Conservation (phyloP, 2,888 invertebrate species). For the Drosophila prostipennis region DNA sequence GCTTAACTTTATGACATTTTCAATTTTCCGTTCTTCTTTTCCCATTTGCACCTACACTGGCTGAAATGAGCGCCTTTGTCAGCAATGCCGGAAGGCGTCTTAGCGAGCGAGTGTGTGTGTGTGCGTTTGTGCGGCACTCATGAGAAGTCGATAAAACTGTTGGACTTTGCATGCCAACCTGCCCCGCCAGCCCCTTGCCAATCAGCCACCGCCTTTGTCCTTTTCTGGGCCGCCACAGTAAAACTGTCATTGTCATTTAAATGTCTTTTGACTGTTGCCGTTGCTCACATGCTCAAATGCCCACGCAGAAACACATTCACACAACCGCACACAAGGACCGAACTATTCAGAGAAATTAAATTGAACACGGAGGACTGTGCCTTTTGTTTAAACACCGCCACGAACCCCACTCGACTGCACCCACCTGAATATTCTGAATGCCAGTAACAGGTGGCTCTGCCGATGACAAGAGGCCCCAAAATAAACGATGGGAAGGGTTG, state of each 20-base stretch:
- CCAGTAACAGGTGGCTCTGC: slow-evolving; percentile 34
- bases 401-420: not conserved
- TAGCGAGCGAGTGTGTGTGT: slow-evolving; percentile 20
- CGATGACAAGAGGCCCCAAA: not conserved
- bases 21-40: slow-evolving; percentile 52
- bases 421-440: slow-evolving; percentile 6
- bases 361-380: slow-evolving; percentile 28
- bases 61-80: slow-evolving; percentile 33
- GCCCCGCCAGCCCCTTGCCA: slow-evolving; percentile 4
- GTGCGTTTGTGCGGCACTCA: slow-evolving; percentile 29
- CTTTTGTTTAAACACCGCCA: slow-evolving; percentile 26
- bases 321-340: not conserved
- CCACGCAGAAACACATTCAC: slow-evolving; percentile 8
- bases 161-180: slow-evolving; percentile 59
- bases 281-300: slow-evolving; percentile 31
- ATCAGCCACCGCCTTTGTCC: slow-evolving; percentile 31
- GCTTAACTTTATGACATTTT: slow-evolving; percentile 60
- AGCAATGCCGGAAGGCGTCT: slow-evolving; percentile 37
- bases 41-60: slow-evolving; percentile 21
- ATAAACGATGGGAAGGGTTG: too few species aligned
- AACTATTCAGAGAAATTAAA: slow-evolving; percentile 45
- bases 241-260: slow-evolving; percentile 78
- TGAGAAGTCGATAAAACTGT: slow-evolving; percentile 66
- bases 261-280: slow-evolving; percentile 72
- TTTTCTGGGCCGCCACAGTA: slow-evolving; percentile 59